A percentile compares a stretch with the other conserved stretches of the same genome.
Conservation (phyloP, 2,797 vertebrate genomes). For the Knipowitschia caucasica region DNA sequence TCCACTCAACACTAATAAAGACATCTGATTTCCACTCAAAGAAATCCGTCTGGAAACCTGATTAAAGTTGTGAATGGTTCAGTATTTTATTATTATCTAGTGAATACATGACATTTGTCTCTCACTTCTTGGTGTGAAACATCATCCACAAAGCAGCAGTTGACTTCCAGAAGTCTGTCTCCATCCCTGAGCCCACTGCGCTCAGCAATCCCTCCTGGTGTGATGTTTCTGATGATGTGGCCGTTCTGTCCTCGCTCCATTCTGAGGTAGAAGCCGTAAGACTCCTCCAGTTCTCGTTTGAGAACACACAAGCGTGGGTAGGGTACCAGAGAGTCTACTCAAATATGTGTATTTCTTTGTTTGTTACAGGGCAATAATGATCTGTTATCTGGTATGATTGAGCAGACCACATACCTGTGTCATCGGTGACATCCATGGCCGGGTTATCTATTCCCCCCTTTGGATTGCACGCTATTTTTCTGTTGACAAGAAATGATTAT, state of each 20-base stretch:
- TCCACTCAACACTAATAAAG: conserved; percentile 78
- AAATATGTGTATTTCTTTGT: too few relatives aligned
- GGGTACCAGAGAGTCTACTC: conserved; percentile 33
- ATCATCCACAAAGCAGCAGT: conserved; percentile 77
- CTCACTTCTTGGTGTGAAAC: conserved; percentile 66
- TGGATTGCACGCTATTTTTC: conserved; percentile 89
- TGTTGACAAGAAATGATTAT: conserved; percentile 14
- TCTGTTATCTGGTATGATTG: too few relatives aligned
- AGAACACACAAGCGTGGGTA: conserved; percentile 79
- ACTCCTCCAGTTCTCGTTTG: conserved; percentile 67
- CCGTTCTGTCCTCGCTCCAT: conserved; percentile 52
- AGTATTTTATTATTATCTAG: neutral
- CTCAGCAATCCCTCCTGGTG: conserved; percentile 77
- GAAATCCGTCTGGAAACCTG: conserved; percentile 86
- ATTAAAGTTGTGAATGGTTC: neutral
- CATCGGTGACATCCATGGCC: conserved; percentile 76
- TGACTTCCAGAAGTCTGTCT: conserved; percentile 88
- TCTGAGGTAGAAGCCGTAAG: conserved; percentile 65
- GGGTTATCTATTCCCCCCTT: conserved; percentile 96
- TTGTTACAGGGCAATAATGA: too few relatives aligned
- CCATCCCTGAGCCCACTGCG: conserved; percentile 80
- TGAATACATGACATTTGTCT: neutral
- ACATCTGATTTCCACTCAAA: conserved; percentile 81
- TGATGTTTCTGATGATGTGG: conserved; percentile 79
- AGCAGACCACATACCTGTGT: conserved; percentile 58